Conservation (phyloP, 2,113 vertebrate genomes). For the Coptodon bakossiorum region DNA sequence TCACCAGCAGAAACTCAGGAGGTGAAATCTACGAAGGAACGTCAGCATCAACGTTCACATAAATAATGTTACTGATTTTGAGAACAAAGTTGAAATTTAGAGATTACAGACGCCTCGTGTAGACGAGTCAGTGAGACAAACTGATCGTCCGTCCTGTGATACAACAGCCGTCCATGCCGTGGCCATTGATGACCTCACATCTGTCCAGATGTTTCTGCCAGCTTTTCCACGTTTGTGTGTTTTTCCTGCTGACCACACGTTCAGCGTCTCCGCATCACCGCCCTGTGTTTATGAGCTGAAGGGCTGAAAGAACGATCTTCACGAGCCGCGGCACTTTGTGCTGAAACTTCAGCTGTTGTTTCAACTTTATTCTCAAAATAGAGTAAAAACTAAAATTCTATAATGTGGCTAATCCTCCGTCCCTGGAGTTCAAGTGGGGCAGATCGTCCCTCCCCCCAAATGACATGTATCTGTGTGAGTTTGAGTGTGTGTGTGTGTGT, state of each 20-base stretch:
- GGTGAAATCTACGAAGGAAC: background rate
- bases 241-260: background rate
- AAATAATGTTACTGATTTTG: background rate
- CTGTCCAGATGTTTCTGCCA: background rate
- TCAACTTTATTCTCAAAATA: background rate
- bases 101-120: background rate
- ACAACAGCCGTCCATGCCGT: background rate
- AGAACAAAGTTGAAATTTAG: fast-evolving
- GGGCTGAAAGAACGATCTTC: background rate
- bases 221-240: background rate
- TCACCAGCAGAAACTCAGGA: background rate
- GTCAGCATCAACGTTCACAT: background rate
- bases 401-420: background rate
- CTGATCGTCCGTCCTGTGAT: background rate
- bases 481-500: fast-evolving
- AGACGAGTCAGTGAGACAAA: background rate
- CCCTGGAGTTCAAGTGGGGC: too few relatives aligned
- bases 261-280: background rate
- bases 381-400: background rate
- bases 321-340: background rate
- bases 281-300: background rate
- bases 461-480: background rate
- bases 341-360: background rate
- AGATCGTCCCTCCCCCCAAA: background rate
- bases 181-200: background rate